Evolutionary conservation across 2,888 invertebrate species (phyloP).

Genomic region (Harpagoxenus sublaevis): DNA sequence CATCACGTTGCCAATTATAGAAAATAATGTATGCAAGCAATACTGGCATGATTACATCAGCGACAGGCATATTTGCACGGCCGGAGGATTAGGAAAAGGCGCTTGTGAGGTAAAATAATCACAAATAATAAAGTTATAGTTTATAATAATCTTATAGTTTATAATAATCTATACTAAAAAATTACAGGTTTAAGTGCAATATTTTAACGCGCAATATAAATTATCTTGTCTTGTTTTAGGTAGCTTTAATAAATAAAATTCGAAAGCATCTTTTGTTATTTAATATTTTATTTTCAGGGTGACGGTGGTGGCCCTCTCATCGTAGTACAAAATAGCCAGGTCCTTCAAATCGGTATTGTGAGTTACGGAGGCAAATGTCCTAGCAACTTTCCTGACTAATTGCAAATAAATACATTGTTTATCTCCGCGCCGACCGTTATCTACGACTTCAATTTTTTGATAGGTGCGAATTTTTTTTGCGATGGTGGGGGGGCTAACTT

Average conservation of each 20-base stretch:
- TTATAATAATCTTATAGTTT: no score
- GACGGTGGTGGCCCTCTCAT: conserved; percentile 78
- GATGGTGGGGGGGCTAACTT: no score
- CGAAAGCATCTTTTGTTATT: neutral
- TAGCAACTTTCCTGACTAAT: no score
- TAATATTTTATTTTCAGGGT: conserved; percentile 62
- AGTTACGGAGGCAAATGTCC: no score
- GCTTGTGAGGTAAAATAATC: conserved; percentile 55
- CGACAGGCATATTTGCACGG: conserved; percentile 70
- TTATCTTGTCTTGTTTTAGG: no score
- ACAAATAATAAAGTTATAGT: neutral
- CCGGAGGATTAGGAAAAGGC: conserved; percentile 36
- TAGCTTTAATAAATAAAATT: neutral
- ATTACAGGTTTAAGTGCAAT: no score
- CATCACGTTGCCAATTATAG: conserved; percentile 65
- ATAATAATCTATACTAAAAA: no score
- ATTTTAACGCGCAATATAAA: no score
- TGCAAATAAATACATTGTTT: no score
- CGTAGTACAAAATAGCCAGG: neutral
- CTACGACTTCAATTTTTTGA: no score
- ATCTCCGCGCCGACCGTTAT: no score
- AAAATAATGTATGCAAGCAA: conserved; percentile 57
- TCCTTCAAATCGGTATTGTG: conserved; percentile 76
- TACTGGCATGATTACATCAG: conserved; percentile 74
- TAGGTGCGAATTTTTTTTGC: no score